Conservation (phyloP, 1,140 invertebrate genomes). For the Holotrichia oblita region DNA sequence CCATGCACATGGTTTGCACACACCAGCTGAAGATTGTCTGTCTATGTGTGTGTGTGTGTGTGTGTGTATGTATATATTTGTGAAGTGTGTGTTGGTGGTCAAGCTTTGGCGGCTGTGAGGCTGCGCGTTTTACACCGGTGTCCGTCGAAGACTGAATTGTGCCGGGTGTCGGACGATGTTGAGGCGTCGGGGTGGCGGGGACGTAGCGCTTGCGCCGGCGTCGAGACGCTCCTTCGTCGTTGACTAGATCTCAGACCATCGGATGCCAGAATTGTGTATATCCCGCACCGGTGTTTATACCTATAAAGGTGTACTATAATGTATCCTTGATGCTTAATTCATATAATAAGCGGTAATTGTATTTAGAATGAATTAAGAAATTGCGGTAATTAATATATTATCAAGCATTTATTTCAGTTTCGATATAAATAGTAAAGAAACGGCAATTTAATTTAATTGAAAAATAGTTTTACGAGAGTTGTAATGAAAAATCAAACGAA, state of each 20-base stretch:
- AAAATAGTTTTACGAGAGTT: too few species aligned
- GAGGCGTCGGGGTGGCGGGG: conserved; percentile 43
- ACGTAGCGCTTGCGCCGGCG: conserved; percentile 45
- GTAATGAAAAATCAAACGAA: too few species aligned
- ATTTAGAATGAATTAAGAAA: too few species aligned
- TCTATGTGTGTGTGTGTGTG: not conserved
- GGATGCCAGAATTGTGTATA: conserved; percentile 18
- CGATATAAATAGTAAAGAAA: too few species aligned
- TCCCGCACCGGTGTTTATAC: conserved; percentile 17
- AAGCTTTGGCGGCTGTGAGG: conserved; percentile 10
- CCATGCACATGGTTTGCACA: conserved; percentile 48
- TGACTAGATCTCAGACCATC: conserved; percentile 33
- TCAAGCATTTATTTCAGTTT: too few species aligned
- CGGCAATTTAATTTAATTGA: too few species aligned
- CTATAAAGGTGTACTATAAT: not conserved
- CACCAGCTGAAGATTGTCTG: conserved; percentile 42
- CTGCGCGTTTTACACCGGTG: conserved; percentile 42
- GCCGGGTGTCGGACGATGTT: conserved; percentile 40
- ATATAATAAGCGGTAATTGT: too few species aligned
- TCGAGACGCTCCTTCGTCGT: conserved; percentile 42
- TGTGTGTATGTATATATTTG: not conserved
- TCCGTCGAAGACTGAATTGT: conserved; percentile 48
- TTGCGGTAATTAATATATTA: too few species aligned
- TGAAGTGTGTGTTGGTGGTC: not conserved
- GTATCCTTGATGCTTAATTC: not conserved